A percentile compares a stretch with the other conserved stretches of the same genome.
Conservation (phyloP, 2,113 vertebrate species). For the Gallinago paraguaiae region DNA sequence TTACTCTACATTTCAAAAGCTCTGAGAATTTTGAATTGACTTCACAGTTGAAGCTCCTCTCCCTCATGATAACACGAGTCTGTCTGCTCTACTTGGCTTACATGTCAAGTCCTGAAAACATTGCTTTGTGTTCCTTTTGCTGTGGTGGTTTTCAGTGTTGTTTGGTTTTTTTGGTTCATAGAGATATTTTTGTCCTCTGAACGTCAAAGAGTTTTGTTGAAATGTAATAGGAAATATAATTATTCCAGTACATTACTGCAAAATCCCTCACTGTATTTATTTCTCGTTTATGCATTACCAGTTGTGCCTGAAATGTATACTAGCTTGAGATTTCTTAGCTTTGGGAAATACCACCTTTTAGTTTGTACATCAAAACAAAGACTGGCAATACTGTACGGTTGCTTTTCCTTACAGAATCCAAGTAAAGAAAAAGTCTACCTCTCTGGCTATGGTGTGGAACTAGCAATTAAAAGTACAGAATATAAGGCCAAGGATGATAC, state of each 20-base stretch:
- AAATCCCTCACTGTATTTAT: not conserved
- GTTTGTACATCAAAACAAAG: not conserved
- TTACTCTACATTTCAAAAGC: not conserved
- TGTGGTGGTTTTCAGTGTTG: not conserved
- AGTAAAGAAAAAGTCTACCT: conserved; percentile 85
- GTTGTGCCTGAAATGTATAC: not conserved
- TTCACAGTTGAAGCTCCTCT: not conserved
- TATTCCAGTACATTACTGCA: not conserved
- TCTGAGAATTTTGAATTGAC: not conserved
- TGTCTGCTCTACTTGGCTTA: not conserved
- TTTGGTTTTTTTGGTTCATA: not conserved
- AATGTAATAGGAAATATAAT: not conserved
- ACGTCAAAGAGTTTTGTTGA: not conserved
- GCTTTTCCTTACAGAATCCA: conserved; percentile 79
- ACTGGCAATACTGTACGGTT: not conserved
- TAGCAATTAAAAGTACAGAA: conserved; percentile 98
- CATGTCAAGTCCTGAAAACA: not conserved
- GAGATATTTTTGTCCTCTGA: not conserved
- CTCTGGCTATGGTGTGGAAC: conserved; percentile 95
- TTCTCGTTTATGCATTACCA: not conserved
- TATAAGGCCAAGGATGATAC: conserved; percentile 99
- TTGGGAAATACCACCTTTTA: not conserved
- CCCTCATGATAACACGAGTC: not conserved
- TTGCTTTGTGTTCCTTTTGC: not conserved
- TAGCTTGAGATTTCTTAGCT: not conserved